Conservation (phyloP, 2,888 invertebrate genomes). For the Cheilosia scutellata region DNA sequence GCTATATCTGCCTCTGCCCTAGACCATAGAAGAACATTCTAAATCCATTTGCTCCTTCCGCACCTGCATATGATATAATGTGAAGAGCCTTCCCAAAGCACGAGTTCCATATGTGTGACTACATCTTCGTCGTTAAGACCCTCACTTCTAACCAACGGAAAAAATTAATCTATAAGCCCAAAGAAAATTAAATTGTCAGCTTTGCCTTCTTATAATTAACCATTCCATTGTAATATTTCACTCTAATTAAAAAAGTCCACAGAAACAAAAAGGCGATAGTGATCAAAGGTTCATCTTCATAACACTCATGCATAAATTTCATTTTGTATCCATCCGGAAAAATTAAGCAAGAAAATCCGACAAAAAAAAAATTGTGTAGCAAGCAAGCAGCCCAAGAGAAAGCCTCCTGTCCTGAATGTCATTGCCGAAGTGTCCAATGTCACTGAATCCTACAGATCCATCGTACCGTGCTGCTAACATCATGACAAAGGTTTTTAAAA, state of each 20-base stretch:
- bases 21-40: too few relatives aligned
- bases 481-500: slow-evolving; percentile 39
- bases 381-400: not conserved
- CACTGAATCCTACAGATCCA: slow-evolving; percentile 16
- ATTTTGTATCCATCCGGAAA: slow-evolving; percentile 21
- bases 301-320: slow-evolving; percentile 46
- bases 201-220: slow-evolving; percentile 30
- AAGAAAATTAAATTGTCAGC: slow-evolving; percentile 31
- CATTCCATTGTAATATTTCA: slow-evolving; percentile 14
- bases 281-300: slow-evolving; percentile 35
- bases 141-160: not conserved
- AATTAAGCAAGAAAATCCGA: not conserved
- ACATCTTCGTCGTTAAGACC: not conserved
- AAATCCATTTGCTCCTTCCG: too few relatives aligned
- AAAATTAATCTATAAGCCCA: not conserved
- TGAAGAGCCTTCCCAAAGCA: too few relatives aligned
- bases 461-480: not conserved
- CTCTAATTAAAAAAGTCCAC: slow-evolving; percentile 36
- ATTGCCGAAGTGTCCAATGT: slow-evolving; percentile 29
- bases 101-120: too few relatives aligned
- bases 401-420: slow-evolving; percentile 1
- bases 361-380: not conserved
- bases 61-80: too few relatives aligned
- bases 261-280: slow-evolving; percentile 31
- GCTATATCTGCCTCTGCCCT: too few relatives aligned